Conservation (phyloP, 2,113 vertebrate species). For the Mustelus asterias region DNA sequence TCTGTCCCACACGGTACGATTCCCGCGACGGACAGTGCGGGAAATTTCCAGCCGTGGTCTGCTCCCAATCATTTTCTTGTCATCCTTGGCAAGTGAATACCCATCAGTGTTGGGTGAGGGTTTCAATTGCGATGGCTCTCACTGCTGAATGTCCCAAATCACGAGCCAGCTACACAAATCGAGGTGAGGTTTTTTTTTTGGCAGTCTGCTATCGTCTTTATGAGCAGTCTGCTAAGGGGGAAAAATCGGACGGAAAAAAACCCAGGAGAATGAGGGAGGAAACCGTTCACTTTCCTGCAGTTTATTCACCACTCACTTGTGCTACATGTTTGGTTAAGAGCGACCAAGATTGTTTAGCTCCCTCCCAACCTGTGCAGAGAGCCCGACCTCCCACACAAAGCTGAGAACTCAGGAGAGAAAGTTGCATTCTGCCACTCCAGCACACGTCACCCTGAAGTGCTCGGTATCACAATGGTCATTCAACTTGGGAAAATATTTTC, state of each 20-base stretch:
- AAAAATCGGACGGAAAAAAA: not conserved
- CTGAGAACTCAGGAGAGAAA: not conserved
- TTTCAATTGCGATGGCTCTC: not conserved
- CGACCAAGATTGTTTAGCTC: not conserved
- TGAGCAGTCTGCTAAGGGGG: not conserved
- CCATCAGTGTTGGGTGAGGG: not conserved
- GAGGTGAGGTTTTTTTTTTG: not conserved
- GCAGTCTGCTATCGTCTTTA: not conserved
- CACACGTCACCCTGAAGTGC: not conserved
- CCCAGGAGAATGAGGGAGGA: not conserved
- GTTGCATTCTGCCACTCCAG: not conserved
- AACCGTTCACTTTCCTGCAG: not conserved
- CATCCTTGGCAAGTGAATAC: not conserved
- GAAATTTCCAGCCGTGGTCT: not conserved
- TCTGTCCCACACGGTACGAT: no score
- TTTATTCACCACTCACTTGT: not conserved
- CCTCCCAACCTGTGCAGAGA: not conserved
- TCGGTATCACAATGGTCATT: not conserved
- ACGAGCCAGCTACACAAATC: not conserved
- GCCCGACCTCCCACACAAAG: not conserved
- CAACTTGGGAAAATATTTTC: not conserved
- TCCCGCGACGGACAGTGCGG: no score
- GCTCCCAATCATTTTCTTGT: not conserved
- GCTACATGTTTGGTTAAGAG: not conserved
- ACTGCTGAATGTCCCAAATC: not conserved